A percentile compares a stretch with the other conserved stretches of the same genome.
phyloP scores from a whole-genome alignment of 2,113 vertebrate species.

The Sardina pilchardus region DNA sequence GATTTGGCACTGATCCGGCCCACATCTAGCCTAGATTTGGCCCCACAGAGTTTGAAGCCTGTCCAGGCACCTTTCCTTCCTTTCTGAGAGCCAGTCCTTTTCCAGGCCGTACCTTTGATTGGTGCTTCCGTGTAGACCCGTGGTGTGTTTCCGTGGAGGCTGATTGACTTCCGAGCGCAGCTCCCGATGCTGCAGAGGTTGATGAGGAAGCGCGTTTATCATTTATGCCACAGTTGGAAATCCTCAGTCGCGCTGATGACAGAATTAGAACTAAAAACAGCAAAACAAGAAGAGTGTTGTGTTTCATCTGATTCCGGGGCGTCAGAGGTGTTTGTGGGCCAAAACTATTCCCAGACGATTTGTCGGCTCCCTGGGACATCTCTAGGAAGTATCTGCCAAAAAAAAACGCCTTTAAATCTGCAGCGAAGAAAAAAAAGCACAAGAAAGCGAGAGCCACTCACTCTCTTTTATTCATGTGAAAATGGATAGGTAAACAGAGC shows the following conservation, averaged over 20 bases:
- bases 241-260: slow-evolving; percentile 23
- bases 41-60: too few relatives aligned
- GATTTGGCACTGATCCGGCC: too few relatives aligned
- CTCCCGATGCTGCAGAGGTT: not conserved
- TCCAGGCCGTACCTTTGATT: not conserved
- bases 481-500: not conserved
- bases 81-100: too few relatives aligned
- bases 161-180: not conserved
- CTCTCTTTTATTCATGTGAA: not conserved
- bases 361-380: slow-evolving; percentile 22
- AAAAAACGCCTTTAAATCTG: not conserved
- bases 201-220: not conserved
- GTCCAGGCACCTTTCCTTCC: too few relatives aligned
- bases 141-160: not conserved
- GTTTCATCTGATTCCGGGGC: slow-evolving; percentile 19
- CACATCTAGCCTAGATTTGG: too few relatives aligned
- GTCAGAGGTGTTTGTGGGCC: slow-evolving; percentile 8
- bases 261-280: slow-evolving; percentile 19
- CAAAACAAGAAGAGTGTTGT: slow-evolving; percentile 8
- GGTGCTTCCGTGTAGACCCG: not conserved
- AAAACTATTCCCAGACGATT: slow-evolving; percentile 7
- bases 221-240: slow-evolving; percentile 22
- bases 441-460: not conserved
- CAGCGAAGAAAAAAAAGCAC: too few relatives aligned
- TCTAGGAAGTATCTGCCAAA: not conserved